These are phyloP conservation scores for Drosophila pegasa DNA, from an alignment of 2,888 invertebrate species.

Conservation along the genomic window DNA sequence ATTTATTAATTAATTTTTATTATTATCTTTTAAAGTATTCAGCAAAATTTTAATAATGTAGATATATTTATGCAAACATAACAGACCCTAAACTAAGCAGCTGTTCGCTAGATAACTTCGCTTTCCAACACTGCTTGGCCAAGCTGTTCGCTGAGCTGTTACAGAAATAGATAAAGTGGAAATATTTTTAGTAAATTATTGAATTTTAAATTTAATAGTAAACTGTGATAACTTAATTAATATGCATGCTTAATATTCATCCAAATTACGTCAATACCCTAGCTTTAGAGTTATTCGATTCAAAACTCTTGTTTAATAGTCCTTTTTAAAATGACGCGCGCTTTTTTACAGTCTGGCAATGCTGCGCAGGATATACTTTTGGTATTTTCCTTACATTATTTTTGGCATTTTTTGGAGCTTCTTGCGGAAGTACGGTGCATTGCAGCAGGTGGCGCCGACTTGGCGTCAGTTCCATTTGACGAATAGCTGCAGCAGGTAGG, in stretches of 20 bases:
- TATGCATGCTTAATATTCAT: no score
- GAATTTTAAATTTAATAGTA: neutral
- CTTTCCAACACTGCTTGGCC: neutral
- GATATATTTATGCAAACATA: neutral
- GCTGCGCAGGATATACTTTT: slow-evolving; percentile 30
- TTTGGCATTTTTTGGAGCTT: slow-evolving; percentile 38
- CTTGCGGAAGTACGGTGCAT: slow-evolving; percentile 28
- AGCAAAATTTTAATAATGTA: neutral
- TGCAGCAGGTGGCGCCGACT: slow-evolving; percentile 61
- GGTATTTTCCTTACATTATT: slow-evolving; percentile 26
- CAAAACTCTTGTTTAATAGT: neutral
- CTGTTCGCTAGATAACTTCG: slow-evolving; percentile 3
- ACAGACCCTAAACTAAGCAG: slow-evolving; percentile 10
- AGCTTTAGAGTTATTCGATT: neutral
- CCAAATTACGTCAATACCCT: neutral
- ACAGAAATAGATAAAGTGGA: neutral
- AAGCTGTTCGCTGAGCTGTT: neutral
- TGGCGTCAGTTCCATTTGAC: slow-evolving; percentile 57
- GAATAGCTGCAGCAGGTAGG: slow-evolving; percentile 36
- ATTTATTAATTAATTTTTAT: neutral
- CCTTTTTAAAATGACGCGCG: slow-evolving; percentile 24
- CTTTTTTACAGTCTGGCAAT: neutral
- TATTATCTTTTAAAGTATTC: neutral
- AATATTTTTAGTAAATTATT: neutral
- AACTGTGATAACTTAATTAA: no score